Percentiles rank a stretch among this genome's conserved stretches.
These are phyloP conservation scores for Drosophila putrida DNA, from an alignment of 2,888 invertebrate genomes.

Conservation along the genomic window DNA sequence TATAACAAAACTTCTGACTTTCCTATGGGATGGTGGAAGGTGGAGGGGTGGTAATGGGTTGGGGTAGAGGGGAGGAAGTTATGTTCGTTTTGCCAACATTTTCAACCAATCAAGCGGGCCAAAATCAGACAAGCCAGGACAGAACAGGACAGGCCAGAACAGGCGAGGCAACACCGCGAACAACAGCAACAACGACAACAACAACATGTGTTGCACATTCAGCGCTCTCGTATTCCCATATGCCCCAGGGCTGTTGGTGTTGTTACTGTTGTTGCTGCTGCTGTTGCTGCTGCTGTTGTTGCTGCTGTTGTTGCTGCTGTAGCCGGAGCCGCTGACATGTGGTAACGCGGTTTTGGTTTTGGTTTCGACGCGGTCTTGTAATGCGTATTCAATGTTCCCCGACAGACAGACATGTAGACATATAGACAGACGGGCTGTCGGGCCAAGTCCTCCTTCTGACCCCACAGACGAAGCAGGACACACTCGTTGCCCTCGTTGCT, in stretches of 20 bases:
- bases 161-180: constrained; percentile 53
- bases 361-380: constrained; percentile 79
- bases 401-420: constrained; percentile 58
- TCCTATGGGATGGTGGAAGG: constrained; percentile 2
- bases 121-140: constrained; percentile 64
- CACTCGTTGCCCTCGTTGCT: constrained; percentile 61
- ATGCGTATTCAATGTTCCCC: constrained; percentile 80
- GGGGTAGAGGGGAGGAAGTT: constrained; percentile 2
- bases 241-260: constrained; percentile 54
- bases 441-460: constrained; percentile 61
- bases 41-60: neutral
- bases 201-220: constrained; percentile 80
- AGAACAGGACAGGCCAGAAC: constrained; percentile 13
- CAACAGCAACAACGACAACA: constrained; percentile 66
- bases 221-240: constrained; percentile 60
- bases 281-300: constrained; percentile 32
- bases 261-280: constrained; percentile 38
- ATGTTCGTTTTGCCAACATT: constrained; percentile 65
- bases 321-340: constrained; percentile 73
- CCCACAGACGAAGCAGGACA: constrained; percentile 74
- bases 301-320: constrained; percentile 35
- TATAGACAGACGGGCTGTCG: constrained; percentile 32
- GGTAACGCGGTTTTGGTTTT: constrained; percentile 79
- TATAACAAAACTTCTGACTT: constrained; percentile 71
- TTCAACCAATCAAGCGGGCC: constrained; percentile 76